Percentiles rank a stretch among this genome's conserved stretches.
Evolutionary conservation across 23 tunicate species (phyloP).

Genomic region (Diplosoma virens): DNA sequence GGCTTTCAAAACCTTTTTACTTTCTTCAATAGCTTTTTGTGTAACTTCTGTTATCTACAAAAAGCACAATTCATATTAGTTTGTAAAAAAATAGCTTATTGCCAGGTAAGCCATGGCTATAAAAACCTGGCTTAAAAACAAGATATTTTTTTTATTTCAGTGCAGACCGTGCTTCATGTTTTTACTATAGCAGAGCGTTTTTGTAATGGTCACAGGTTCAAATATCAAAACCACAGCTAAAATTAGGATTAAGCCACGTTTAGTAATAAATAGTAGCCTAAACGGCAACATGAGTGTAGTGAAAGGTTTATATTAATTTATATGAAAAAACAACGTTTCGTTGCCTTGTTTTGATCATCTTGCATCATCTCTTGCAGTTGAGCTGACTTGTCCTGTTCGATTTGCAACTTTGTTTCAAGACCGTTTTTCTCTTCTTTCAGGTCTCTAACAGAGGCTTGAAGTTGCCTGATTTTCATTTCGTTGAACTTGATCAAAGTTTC

Average conservation of each 20-base stretch:
- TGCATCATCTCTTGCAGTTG: conserved; percentile 52
- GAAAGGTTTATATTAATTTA: background rate
- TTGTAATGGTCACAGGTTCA: no score
- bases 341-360: conserved; percentile 59
- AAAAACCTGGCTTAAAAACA: no score
- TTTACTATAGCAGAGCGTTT: no score
- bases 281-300: no score
- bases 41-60: conserved; percentile 57
- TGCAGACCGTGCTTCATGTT: no score
- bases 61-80: background rate
- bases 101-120: no score
- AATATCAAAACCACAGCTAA: no score
- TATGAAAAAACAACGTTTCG: background rate
- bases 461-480: conserved; percentile 48
- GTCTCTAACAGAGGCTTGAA: conserved; percentile 18
- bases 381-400: conserved; percentile 43
- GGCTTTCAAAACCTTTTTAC: conserved; percentile 63
- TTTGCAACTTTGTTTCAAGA: conserved; percentile 40
- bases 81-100: background rate
- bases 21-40: conserved; percentile 73
- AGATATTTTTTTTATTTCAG: no score
- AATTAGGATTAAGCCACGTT: no score
- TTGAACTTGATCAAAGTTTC: conserved; percentile 43
- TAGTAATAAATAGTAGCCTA: no score
- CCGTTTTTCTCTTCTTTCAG: conserved; percentile 32